phyloP scores from a whole-genome alignment of 2,797 vertebrate species.

The Eospalax fontanierii region DNA sequence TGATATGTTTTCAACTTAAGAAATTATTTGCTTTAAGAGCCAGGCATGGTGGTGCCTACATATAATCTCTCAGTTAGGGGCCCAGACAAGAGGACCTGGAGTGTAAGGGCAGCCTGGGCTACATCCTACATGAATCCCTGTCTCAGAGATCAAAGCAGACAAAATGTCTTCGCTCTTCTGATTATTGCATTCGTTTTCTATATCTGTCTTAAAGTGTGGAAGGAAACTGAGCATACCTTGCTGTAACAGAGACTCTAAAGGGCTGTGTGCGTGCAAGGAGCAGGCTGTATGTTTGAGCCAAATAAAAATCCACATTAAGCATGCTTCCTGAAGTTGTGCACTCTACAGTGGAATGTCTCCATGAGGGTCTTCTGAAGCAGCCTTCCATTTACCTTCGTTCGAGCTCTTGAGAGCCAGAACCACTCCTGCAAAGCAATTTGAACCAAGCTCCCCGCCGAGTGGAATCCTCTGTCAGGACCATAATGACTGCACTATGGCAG shows the following conservation, averaged over 20 bases:
- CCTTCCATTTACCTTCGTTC: not conserved
- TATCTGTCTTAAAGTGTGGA: not conserved
- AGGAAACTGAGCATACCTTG: not conserved
- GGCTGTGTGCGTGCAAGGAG: not conserved
- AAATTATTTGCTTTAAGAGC: conserved; percentile 1
- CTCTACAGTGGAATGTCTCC: not conserved
- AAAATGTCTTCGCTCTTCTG: not conserved
- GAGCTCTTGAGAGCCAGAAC: not conserved
- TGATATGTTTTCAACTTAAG: not conserved
- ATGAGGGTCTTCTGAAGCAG: not conserved
- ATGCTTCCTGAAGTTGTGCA: not conserved
- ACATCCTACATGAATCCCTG: not conserved
- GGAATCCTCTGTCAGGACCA: not conserved
- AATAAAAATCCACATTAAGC: not conserved
- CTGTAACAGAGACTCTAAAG: not conserved
- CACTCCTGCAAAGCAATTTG: not conserved
- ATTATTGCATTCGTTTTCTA: not conserved
- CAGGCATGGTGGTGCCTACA: not conserved
- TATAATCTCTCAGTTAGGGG: not conserved
- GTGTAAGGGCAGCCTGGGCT: not conserved
- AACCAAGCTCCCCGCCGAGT: not conserved
- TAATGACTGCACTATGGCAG: not conserved
- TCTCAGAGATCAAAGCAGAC: not conserved
- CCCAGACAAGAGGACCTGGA: not conserved
- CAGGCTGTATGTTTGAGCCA: not conserved